A percentile compares a stretch with the other conserved stretches of the same genome.
Conservation (phyloP, 2,888 invertebrate genomes). For the Stenurella melanura region DNA sequence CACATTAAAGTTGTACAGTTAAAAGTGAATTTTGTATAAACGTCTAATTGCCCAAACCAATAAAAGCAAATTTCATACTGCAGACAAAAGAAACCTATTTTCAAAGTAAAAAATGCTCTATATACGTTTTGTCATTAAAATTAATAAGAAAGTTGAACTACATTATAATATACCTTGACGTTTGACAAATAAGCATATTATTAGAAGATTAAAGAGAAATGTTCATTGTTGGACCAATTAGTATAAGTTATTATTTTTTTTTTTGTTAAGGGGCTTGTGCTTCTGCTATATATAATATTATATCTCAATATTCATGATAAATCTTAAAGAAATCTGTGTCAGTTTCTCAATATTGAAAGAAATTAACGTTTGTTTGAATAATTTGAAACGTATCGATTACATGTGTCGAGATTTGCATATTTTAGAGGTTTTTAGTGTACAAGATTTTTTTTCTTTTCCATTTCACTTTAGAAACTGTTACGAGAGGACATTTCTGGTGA, state of each 20-base stretch:
- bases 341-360: background rate
- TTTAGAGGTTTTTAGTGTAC: background rate
- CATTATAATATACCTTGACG: slow-evolving; percentile 7
- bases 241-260: background rate
- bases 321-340: background rate
- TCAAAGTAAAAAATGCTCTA: background rate
- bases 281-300: background rate
- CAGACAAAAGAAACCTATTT: background rate
- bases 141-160: background rate
- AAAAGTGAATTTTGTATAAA: background rate
- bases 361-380: slow-evolving; percentile 1
- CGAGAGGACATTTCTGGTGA: background rate
- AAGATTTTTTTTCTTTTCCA: background rate
- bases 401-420: slow-evolving; percentile 1
- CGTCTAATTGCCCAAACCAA: background rate
- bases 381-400: background rate
- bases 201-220: background rate
- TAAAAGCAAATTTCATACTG: background rate
- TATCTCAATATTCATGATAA: background rate
- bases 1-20: background rate
- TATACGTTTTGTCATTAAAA: background rate
- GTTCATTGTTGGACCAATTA: background rate
- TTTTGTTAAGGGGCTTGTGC: background rate
- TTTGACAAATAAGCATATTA: background rate
- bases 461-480: background rate